Evolutionary conservation across 2,113 vertebrate genomes (phyloP).

Genomic region (Balaeniceps rex): DNA sequence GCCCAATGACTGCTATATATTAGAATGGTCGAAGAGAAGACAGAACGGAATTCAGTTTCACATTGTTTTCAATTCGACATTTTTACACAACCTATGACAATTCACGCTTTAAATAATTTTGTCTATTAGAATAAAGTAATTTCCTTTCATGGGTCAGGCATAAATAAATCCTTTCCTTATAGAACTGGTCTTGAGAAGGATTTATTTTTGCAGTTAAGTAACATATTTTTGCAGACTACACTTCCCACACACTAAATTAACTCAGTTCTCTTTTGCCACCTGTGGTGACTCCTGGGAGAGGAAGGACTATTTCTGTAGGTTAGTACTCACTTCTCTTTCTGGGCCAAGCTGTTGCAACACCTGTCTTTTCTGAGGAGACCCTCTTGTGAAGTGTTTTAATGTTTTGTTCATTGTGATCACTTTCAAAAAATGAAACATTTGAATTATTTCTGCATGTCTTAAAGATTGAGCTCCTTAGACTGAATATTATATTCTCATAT

Average conservation of each 20-base stretch:
- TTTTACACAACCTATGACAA: neutral
- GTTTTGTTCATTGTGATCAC: neutral
- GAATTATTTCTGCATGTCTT: neutral
- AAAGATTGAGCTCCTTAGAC: neutral
- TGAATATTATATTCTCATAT: neutral
- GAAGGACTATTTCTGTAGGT: neutral
- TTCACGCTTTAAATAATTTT: neutral
- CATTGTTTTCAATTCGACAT: neutral
- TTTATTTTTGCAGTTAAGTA: neutral
- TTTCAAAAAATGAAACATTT: neutral
- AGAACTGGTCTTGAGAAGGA: neutral
- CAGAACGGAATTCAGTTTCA: neutral
- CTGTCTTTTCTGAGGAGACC: neutral
- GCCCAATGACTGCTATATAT: conserved; percentile 55
- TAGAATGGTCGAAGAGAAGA: neutral
- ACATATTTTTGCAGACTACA: neutral
- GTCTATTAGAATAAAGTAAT: neutral
- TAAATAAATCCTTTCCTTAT: neutral
- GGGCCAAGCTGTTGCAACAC: neutral
- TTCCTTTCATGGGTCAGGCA: neutral
- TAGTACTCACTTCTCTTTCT: conserved; percentile 11
- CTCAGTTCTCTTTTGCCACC: neutral
- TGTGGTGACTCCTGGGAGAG: neutral
- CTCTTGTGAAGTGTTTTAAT: neutral
- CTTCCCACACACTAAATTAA: neutral